Conservation (phyloP, 1,140 invertebrate genomes). For the Drosophila grimshawi region DNA sequence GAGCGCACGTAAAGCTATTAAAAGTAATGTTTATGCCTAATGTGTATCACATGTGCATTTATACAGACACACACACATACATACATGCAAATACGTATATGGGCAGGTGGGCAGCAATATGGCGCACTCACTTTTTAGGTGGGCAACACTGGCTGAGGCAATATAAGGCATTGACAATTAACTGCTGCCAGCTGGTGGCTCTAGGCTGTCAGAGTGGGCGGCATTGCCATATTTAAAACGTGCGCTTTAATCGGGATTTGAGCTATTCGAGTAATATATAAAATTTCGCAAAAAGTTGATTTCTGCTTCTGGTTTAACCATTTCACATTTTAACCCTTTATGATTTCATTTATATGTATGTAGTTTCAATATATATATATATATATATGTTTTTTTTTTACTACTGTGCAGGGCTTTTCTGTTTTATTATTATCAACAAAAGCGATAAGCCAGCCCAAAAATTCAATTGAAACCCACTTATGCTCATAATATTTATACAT, state of each 20-base stretch:
- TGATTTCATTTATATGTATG: too few relatives aligned
- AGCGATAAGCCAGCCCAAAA: slow-evolving; percentile 20
- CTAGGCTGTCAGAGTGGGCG: neutral
- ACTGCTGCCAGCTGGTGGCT: slow-evolving; percentile 2
- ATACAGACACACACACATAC: slow-evolving; percentile 9
- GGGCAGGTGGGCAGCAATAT: slow-evolving; percentile 17
- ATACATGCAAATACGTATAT: neutral
- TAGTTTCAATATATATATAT: too few relatives aligned
- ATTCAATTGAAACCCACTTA: too few relatives aligned
- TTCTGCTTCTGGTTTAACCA: too few relatives aligned
- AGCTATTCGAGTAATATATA: slow-evolving; percentile 29
- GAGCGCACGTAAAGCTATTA: slow-evolving; percentile 23
- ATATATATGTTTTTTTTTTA: neutral
- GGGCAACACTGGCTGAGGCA: slow-evolving; percentile 8
- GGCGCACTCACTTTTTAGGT: slow-evolving; percentile 5
- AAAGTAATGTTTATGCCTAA: slow-evolving; percentile 42
- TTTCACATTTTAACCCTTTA: too few relatives aligned
- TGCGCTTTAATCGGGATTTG: slow-evolving; percentile 29
- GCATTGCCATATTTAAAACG: slow-evolving; percentile 22
- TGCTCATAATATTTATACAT: too few relatives aligned
- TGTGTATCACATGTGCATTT: slow-evolving; percentile 36
- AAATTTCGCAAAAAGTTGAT: neutral
- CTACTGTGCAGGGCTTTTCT: slow-evolving; percentile 11
- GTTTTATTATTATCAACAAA: slow-evolving; percentile 8
- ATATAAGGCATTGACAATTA: slow-evolving; percentile 35